Evolutionary conservation across 2,888 invertebrate genomes (phyloP).

Genomic region (Agrochola lota): DNA sequence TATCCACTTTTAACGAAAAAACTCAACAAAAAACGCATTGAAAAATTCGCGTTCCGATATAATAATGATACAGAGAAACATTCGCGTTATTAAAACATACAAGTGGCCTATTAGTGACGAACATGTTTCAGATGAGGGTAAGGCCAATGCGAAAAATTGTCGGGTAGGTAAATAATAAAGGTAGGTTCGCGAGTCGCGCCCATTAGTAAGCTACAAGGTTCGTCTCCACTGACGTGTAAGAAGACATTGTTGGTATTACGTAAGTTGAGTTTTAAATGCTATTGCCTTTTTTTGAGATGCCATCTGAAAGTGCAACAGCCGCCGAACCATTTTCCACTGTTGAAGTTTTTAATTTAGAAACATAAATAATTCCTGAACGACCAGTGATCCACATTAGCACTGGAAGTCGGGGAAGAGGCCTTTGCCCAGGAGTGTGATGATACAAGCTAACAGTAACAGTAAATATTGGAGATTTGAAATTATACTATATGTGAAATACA

Average conservation of each 20-base stretch:
- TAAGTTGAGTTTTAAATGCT: constrained; percentile 31
- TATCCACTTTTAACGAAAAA: constrained; percentile 35
- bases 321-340: no score
- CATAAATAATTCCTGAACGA: no score
- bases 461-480: background rate
- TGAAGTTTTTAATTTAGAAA: background rate
- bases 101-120: constrained; percentile 86
- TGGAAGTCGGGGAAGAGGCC: no score
- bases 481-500: background rate
- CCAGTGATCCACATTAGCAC: no score
- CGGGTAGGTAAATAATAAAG: constrained; percentile 78
- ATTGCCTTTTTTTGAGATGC: constrained; percentile 22
- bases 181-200: constrained; percentile 76
- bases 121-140: constrained; percentile 72
- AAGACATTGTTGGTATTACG: constrained; percentile 64
- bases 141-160: constrained; percentile 76
- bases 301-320: background rate
- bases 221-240: constrained; percentile 74
- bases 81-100: constrained; percentile 75
- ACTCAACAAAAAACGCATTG: constrained; percentile 46
- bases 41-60: constrained; percentile 61
- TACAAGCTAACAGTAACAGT: no score
- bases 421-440: no score
- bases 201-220: constrained; percentile 81
- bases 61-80: constrained; percentile 69